Conservation (phyloP, 2,888 invertebrate species). For the Heliconius erato region DNA sequence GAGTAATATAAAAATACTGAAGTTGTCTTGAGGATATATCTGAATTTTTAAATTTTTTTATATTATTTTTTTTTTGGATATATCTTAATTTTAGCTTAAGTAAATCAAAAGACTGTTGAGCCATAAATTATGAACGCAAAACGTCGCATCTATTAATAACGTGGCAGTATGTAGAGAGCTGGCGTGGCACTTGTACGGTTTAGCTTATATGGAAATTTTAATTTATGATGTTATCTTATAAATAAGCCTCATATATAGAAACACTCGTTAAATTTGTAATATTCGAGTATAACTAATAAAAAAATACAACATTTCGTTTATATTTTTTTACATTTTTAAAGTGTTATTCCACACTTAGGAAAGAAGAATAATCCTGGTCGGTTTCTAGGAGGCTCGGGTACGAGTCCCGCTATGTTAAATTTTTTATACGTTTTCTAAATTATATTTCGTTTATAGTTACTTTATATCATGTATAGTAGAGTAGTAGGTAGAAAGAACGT, state of each 20-base stretch:
- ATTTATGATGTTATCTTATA: conserved; percentile 5
- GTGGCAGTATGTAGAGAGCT: neutral
- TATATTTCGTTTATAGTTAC: neutral
- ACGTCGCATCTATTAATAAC: conserved; percentile 13
- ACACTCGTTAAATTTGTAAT: neutral
- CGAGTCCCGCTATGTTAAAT: neutral
- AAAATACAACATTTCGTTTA: neutral
- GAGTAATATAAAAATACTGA: too few species aligned
- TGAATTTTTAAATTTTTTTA: too few species aligned
- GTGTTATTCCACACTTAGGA: too few species aligned
- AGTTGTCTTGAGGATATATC: too few species aligned
- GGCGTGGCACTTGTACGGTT: neutral
- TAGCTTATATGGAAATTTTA: conserved; percentile 7
- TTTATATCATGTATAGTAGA: too few species aligned
- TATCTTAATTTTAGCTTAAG: neutral
- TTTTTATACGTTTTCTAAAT: too few species aligned
- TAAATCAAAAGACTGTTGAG: neutral
- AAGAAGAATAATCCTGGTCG: too few species aligned
- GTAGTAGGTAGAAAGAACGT: too few species aligned
- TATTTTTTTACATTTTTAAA: neutral
- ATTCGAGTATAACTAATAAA: neutral
- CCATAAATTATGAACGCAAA: neutral
- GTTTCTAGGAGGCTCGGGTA: neutral
- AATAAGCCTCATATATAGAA: neutral
- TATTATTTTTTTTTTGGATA: too few species aligned